These are phyloP conservation scores for Tolypeutes matacus DNA, from an alignment of 2,797 vertebrate genomes.

Conservation along the genomic window DNA sequence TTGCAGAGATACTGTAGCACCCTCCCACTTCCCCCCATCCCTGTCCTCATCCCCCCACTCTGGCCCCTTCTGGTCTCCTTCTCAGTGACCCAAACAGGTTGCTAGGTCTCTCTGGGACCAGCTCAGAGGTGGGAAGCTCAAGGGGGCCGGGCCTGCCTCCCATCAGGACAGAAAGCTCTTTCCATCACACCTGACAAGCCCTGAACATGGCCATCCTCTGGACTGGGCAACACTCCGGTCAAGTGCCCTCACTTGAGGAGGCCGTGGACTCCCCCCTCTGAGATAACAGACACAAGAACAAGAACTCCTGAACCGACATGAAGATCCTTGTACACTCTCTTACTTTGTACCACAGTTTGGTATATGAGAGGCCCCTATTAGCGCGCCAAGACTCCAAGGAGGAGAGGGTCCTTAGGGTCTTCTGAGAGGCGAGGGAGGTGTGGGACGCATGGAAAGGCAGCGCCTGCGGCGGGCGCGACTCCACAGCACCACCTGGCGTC, in stretches of 20 bases:
- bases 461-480: background rate
- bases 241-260: background rate
- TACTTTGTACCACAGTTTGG: background rate
- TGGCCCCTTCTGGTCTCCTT: background rate
- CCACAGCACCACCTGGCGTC: conserved; percentile 72
- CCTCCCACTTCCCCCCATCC: background rate
- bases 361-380: background rate
- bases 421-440: no score
- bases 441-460: accelerated
- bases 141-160: background rate
- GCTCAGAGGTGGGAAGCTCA: background rate
- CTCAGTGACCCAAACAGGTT: background rate
- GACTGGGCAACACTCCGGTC: background rate
- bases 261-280: background rate
- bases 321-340: background rate
- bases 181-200: background rate
- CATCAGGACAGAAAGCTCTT: background rate
- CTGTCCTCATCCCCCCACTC: background rate
- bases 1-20: background rate
- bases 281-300: background rate
- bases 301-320: background rate
- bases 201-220: background rate
- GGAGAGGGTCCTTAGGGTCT: background rate
- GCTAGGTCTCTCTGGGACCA: background rate
- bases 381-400: background rate